Evolutionary conservation across 2,113 vertebrate genomes (phyloP).

Genomic region (Podarcis raffonei): DNA sequence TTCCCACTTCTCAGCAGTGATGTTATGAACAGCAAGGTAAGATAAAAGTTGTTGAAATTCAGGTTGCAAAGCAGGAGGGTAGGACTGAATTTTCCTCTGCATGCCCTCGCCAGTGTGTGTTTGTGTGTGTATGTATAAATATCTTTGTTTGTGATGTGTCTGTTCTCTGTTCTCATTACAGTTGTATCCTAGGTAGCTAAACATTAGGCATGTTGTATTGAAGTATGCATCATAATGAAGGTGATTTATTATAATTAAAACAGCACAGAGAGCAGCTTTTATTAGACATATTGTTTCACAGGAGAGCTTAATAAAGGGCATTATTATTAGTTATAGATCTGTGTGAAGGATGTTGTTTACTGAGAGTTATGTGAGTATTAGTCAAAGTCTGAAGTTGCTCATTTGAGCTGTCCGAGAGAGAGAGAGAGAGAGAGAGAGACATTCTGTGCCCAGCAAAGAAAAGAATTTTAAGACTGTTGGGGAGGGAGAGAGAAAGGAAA

Average conservation of each 20-base stretch:
- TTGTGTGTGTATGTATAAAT: conserved; percentile 65
- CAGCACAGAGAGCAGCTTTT: conserved; percentile 69
- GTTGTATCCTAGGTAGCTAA: conserved; percentile 72
- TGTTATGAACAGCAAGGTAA: conserved; percentile 78
- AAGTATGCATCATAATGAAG: conserved; percentile 80
- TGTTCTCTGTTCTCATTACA: conserved; percentile 72
- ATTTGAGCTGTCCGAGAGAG: conserved; percentile 66
- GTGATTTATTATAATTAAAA: conserved; percentile 87
- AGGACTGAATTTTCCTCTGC: conserved; percentile 67
- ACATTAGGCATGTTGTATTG: conserved; percentile 68
- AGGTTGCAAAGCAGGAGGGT: conserved; percentile 65
- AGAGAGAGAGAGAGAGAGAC: conserved; percentile 43
- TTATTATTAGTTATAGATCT: conserved; percentile 81
- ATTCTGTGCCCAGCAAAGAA: conserved; percentile 57
- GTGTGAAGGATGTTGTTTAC: conserved; percentile 75
- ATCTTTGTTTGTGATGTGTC: conserved; percentile 69
- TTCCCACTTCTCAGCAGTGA: conserved; percentile 59
- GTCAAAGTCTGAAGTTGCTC: conserved; percentile 77
- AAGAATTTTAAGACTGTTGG: conserved; percentile 68
- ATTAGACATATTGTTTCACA: conserved; percentile 75
- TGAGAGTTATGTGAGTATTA: conserved; percentile 72
- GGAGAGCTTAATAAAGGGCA: conserved; percentile 77
- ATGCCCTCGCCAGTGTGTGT: not conserved
- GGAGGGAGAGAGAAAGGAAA: conserved; percentile 64
- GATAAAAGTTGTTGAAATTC: conserved; percentile 82